Evolutionary conservation across 2,113 vertebrate species (phyloP).

Genomic region (Caracal caracal): DNA sequence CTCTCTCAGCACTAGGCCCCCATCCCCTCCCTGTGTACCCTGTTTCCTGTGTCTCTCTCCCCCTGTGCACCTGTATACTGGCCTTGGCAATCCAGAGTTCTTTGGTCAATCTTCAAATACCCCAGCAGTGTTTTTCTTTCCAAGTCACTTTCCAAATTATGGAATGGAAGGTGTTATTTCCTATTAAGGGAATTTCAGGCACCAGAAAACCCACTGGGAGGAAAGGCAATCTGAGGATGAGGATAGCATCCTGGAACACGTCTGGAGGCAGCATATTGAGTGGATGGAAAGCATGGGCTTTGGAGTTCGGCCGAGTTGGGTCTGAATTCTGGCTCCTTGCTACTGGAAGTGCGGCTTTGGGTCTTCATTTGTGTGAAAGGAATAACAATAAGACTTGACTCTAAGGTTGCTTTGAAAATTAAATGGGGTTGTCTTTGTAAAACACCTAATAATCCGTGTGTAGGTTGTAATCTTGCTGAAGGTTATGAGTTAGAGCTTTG

Average conservation of each 20-base stretch:
- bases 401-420: neutral
- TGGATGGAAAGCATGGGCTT: neutral
- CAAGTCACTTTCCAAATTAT: neutral
- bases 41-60: neutral
- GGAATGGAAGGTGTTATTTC: neutral
- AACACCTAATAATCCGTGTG: neutral
- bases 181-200: neutral
- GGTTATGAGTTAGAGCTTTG: neutral
- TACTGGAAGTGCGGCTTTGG: neutral
- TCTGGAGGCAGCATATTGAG: neutral
- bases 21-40: accelerated
- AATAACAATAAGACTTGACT: neutral
- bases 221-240: neutral
- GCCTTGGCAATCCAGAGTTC: neutral
- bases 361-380: neutral
- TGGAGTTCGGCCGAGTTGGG: neutral
- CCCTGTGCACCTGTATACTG: neutral
- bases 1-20: neutral
- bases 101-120: neutral
- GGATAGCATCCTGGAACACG: neutral
- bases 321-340: neutral
- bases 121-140: neutral
- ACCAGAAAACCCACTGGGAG: neutral
- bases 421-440: neutral
- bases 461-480: neutral